Base-by-base conservation (phyloP, 92 coral and sea anemone genomes). In the Zoanthus solanderi region DNA sequence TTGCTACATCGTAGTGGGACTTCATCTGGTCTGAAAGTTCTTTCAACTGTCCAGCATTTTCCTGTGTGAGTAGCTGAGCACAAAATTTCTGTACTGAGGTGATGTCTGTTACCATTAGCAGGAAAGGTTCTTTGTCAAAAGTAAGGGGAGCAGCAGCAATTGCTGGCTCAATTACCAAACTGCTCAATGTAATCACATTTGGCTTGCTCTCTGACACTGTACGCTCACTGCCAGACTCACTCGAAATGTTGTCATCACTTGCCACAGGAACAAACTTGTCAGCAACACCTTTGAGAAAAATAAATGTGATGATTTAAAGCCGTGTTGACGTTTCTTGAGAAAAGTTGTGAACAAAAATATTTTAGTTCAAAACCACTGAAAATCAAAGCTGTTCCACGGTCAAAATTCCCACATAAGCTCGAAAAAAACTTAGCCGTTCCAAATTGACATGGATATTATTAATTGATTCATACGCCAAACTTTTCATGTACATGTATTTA, bases 11-110 rank as follows among this genome's bases (percentile, higher is more conserved):
- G 28, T 88, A 91, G 73, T 91, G 81, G 17, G 88, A 17, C 58
- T 91, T 88, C 94, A 91, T 88, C 86, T 91, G 87, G 30, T 76
- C 83, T 31, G 89, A 89, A 76, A 94, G 88, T 58, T 84, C 78
- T 16, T 69, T 78, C 44, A 94, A 69, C 13, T 46, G 85, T 58
- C 53, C 66, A 18, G 90, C 90, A 48, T 78, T 72, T 5, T 74
- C 85, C 63, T 17, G 86, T 47, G 90, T 90, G 13, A 71, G 30
- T 16, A 91, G 60, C 54, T 91, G 94, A 3, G 67, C 86, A 67
- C 76, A 91, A 76, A 91, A 91, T 0, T 53, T 34, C 12, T 71
- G 53, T 0, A 88, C 89, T 28, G 94, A 88, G 3, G 45, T 31
- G n/a, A 84, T 77, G 52, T 91, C 90, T 1, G 94, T 88, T 2